Percentiles rank a stretch among this genome's conserved stretches.
Conservation (phyloP, 1,140 invertebrate species). For the Meteorus sp. region DNA sequence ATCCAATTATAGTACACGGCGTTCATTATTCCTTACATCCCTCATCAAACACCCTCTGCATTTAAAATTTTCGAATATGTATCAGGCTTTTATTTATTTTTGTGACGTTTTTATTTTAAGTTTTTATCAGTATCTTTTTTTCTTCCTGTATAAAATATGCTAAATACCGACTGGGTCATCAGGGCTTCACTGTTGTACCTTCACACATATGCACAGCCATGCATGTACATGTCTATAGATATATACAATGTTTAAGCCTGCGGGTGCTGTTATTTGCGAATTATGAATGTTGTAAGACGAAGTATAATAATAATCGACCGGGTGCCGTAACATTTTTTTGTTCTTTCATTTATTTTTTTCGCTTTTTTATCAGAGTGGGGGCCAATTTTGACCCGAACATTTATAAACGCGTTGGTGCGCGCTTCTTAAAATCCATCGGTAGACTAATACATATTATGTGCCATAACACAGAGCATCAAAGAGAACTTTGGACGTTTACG, state of each 20-base stretch:
- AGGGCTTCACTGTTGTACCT: no score
- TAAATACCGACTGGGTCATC: conserved; percentile 37
- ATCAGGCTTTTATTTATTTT: not conserved
- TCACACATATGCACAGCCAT: no score
- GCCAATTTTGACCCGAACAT: not conserved
- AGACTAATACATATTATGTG: no score
- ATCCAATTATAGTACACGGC: no score
- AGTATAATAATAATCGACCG: conserved; percentile 39
- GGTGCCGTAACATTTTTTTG: no score
- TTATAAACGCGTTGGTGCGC: not conserved
- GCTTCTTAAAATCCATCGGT: no score
- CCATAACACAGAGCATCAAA: no score
- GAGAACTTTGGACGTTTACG: no score
- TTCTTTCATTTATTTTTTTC: no score
- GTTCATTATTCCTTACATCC: not conserved
- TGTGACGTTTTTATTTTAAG: conserved; percentile 7
- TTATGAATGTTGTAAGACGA: conserved; percentile 48
- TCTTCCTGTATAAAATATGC: conserved; percentile 44
- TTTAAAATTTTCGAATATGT: no score
- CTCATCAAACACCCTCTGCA: not conserved
- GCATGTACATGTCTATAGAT: not conserved
- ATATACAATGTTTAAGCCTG: conserved; percentile 11
- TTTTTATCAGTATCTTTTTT: conserved; percentile 12
- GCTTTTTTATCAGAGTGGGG: conserved; percentile 33
- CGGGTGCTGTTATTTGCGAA: conserved; percentile 49